Percentiles rank a stretch among this genome's conserved stretches.
Conservation (phyloP, 1,140 invertebrate genomes). For the Nasonia giraulti region DNA sequence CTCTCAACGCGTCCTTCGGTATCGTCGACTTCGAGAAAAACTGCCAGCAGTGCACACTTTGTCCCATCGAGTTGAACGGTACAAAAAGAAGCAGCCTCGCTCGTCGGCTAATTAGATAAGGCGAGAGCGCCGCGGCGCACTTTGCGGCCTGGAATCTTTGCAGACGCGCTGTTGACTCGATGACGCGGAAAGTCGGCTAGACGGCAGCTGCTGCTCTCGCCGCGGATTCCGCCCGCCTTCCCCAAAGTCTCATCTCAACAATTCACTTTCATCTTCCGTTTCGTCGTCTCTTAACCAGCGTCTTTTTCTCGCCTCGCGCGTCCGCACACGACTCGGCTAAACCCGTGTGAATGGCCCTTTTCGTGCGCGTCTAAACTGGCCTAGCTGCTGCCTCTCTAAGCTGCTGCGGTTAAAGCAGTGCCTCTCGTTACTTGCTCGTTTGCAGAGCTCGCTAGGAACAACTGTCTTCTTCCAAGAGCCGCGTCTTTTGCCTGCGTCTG, state of each 20-base stretch:
- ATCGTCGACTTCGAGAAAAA: no score
- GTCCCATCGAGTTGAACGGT: background rate
- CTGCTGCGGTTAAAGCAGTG: no score
- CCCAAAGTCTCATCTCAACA: constrained; percentile 30
- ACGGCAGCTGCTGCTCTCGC: background rate
- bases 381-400: no score
- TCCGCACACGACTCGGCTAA: background rate
- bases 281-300: constrained; percentile 32
- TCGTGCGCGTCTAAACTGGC: background rate
- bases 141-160: background rate
- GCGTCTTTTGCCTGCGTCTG: no score
- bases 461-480: no score
- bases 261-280: constrained; percentile 46
- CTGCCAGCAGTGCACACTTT: no score
- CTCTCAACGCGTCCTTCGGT: no score
- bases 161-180: constrained; percentile 22
- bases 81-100: background rate
- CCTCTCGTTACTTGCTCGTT: no score
- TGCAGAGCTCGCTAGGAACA: no score
- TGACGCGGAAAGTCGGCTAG: constrained; percentile 1
- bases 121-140: background rate
- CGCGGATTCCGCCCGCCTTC: background rate
- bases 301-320: constrained; percentile 17
- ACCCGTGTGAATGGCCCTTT: background rate
- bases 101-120: background rate